Conservation (phyloP, 1,140 invertebrate species). For the Drosophila subpulchrella region DNA sequence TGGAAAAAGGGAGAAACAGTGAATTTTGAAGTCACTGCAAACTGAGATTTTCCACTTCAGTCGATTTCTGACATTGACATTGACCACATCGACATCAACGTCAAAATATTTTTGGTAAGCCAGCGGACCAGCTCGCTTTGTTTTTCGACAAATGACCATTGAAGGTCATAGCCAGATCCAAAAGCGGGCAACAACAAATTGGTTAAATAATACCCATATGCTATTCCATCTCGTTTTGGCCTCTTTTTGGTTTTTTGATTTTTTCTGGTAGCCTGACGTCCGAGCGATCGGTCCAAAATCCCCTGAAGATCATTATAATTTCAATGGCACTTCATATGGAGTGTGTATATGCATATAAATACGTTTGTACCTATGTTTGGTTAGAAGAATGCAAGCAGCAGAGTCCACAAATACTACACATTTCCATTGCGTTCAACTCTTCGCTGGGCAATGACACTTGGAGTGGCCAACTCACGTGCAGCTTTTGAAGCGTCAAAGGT, state of each 20-base stretch:
- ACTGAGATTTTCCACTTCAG: constrained; percentile 73
- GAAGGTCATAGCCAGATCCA: constrained; percentile 65
- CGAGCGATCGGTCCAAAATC: constrained; percentile 67
- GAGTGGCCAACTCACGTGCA: constrained; percentile 56
- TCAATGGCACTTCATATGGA: constrained; percentile 73
- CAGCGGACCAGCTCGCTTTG: constrained; percentile 57
- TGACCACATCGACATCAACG: constrained; percentile 74
- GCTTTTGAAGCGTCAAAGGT: not conserved
- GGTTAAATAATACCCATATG: constrained; percentile 64
- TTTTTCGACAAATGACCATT: constrained; percentile 75
- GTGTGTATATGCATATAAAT: constrained; percentile 28
- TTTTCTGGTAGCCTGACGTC: constrained; percentile 69
- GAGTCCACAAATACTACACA: constrained; percentile 12
- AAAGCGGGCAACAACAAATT: constrained; percentile 67
- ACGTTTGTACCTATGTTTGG: constrained; percentile 32
- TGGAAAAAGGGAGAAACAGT: constrained; percentile 16
- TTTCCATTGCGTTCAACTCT: constrained; percentile 37
- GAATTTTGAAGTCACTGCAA: constrained; percentile 34
- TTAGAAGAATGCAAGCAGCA: constrained; percentile 66
- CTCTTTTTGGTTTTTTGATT: constrained; percentile 21
- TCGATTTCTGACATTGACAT: constrained; percentile 80
- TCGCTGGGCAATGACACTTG: constrained; percentile 72
- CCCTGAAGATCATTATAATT: constrained; percentile 80
- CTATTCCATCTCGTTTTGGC: constrained; percentile 18
- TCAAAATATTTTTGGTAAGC: constrained; percentile 75